These are phyloP conservation scores for Anneissia japonica DNA, from an alignment of 35 echinoderm and acorn worm species.

Conservation along the genomic window DNA sequence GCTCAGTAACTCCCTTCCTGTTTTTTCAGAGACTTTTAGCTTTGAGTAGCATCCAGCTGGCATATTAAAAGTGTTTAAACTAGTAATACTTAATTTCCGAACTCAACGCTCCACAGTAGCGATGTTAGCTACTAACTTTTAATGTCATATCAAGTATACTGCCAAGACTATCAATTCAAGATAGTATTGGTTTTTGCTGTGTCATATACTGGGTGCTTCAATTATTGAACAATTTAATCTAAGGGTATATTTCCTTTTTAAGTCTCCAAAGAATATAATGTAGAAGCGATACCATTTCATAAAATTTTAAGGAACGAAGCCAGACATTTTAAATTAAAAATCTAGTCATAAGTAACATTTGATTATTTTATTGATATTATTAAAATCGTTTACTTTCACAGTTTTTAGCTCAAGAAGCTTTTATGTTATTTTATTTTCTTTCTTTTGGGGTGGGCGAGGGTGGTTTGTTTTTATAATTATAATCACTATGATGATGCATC, in stretches of 20 bases:
- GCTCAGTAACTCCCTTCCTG: background rate
- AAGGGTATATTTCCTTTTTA: background rate
- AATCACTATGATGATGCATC: no score
- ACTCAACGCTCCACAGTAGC: background rate
- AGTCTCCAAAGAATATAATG: background rate
- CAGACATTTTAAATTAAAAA: no score
- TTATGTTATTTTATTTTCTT: no score
- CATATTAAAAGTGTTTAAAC: background rate
- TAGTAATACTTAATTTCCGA: background rate
- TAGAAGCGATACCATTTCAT: background rate
- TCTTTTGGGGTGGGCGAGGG: no score
- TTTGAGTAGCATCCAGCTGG: background rate
- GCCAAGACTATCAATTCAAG: background rate
- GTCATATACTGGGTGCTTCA: background rate
- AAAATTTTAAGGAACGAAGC: no score
- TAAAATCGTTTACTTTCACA: no score
- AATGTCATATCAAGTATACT: background rate
- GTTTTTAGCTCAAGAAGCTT: no score
- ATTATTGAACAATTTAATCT: background rate
- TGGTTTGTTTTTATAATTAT: no score
- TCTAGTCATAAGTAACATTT: no score
- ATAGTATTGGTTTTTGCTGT: background rate
- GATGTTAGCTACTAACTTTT: background rate
- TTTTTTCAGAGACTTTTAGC: background rate
- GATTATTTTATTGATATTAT: no score